Base-by-base conservation (phyloP, 2,888 invertebrate genomes). In the Mesochorus sp. region DNA sequence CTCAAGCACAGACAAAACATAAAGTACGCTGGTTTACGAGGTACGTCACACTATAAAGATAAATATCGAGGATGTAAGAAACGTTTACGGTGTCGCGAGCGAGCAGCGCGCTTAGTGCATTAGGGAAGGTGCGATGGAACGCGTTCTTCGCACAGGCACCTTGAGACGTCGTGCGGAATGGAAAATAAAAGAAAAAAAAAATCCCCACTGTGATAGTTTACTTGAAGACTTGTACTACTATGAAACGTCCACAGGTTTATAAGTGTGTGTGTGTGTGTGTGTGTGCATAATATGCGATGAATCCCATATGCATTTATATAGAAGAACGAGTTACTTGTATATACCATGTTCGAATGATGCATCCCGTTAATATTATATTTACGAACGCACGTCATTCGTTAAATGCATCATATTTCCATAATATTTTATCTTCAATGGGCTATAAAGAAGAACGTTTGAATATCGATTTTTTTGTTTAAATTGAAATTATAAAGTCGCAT, bases 1-100 rank as follows among this genome's bases (percentile, higher is more conserved):
- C 55, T 55, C 12, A 14, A 17, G 44, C 59, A 53, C 57, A 47
- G 62, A 57, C 51, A 47, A 53, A 73, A 67, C 77, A 73, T 78
- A 51, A 78, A 78, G 73, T 78, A 31, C 68, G 49, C 14, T 64
- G 77, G 42, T 78, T 78, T 78, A 78, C 73, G 77, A 78, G 72
- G 42, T 42, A 68, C 73, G 67, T 78, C 73, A 73, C 49, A 62
- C 62, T 51, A 62, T 47, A 67, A 73, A 68, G 62, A 68, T 73
- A 70, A 73, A 78, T 78, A 78, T 78, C 77, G 68, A 74, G 49
- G 73, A 57, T 74, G 37, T 67, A 59, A 66, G 73, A 68, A 74
- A 74, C 73, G 57, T 66, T 57, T 49, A 66, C 49, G 73, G 55
- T 68, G 67, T 68, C 67, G 67, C 55, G 55, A 3, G 42, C 4